Conservation (phyloP, 2,113 vertebrate genomes). For the Clarias magur region DNA sequence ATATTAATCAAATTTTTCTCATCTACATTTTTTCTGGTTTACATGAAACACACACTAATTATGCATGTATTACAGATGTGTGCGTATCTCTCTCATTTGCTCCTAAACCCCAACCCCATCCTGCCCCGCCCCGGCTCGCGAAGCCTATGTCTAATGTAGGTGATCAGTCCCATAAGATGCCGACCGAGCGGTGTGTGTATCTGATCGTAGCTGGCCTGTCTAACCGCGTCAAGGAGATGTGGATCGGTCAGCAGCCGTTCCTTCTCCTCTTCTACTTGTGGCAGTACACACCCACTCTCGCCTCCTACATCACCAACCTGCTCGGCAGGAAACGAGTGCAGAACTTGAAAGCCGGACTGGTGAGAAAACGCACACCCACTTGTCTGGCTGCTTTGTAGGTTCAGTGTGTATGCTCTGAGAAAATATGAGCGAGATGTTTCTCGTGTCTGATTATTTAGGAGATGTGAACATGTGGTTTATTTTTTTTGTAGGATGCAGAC, state of each 20-base stretch:
- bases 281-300: slow-evolving; percentile 87
- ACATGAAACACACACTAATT: too few species aligned
- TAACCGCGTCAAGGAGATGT: slow-evolving; percentile 87
- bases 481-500: slow-evolving; percentile 82
- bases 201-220: slow-evolving; percentile 84
- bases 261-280: slow-evolving; percentile 80
- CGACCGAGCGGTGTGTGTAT: slow-evolving; percentile 79
- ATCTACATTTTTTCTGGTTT: too few species aligned
- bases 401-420: neutral
- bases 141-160: slow-evolving; percentile 62
- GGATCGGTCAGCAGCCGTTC: slow-evolving; percentile 86
- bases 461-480: neutral
- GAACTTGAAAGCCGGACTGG: slow-evolving; percentile 87
- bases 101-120: too few species aligned
- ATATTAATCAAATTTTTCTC: too few species aligned
- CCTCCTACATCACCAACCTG: slow-evolving; percentile 75
- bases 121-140: neutral
- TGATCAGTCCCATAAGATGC: slow-evolving; percentile 86
- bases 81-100: neutral
- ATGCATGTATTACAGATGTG: too few species aligned
- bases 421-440: neutral
- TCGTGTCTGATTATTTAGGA: neutral
- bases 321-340: slow-evolving; percentile 81
- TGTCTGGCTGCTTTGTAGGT: neutral
- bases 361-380: slow-evolving; percentile 63